Evolutionary conservation across 2,113 vertebrate species (phyloP).

Genomic region (Chauna torquata): DNA sequence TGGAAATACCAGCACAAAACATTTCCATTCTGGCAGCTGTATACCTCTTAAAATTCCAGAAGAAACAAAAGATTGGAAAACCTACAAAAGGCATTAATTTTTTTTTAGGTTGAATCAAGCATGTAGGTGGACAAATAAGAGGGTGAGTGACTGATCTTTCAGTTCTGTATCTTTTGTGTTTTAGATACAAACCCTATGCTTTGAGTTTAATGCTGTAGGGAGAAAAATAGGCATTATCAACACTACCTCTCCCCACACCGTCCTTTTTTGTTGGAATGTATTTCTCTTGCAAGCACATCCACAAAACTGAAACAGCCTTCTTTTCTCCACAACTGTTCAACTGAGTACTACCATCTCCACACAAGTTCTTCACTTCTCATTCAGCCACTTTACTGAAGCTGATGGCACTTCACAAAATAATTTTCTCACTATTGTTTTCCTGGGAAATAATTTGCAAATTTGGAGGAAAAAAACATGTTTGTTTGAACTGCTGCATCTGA

Average conservation of each 20-base stretch:
- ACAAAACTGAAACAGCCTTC: not conserved
- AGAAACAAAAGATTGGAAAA: not conserved
- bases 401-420: not conserved
- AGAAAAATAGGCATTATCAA: not conserved
- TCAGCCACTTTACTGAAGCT: not conserved
- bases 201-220: not conserved
- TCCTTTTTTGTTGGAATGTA: not conserved
- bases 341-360: not conserved
- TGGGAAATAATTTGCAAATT: not conserved
- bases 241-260: not conserved
- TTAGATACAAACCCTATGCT: not conserved
- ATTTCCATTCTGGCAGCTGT: not conserved
- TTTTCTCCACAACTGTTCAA: not conserved
- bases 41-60: not conserved
- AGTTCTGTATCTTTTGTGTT: not conserved
- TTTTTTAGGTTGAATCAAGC: not conserved
- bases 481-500: not conserved
- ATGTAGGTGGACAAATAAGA: not conserved
- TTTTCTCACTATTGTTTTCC: not conserved
- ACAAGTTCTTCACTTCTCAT: not conserved
- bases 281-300: not conserved
- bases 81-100: not conserved
- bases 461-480: not conserved
- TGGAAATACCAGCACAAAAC: not conserved
- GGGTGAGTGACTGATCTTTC: not conserved